phyloP scores from a whole-genome alignment of 1,140 invertebrate species.

The Dryas iulia region DNA sequence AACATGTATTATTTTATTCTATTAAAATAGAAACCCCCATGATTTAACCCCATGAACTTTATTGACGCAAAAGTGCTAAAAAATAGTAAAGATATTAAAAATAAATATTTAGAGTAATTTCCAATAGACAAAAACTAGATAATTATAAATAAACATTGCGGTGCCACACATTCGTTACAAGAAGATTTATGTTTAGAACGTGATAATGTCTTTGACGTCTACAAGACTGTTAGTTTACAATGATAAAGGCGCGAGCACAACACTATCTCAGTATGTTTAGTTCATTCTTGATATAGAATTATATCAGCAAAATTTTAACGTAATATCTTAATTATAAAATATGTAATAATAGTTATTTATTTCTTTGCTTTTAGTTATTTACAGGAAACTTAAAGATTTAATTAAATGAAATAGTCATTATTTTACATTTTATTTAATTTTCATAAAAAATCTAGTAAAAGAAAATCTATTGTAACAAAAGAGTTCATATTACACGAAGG shows the following conservation, averaged over 20 bases:
- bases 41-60: too few species aligned
- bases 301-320: neutral
- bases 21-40: too few species aligned
- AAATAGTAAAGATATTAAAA: too few species aligned
- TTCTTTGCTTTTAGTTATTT: too few species aligned
- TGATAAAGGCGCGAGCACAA: constrained; percentile 5
- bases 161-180: neutral
- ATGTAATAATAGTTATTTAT: too few species aligned
- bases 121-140: neutral
- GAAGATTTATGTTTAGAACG: constrained; percentile 12
- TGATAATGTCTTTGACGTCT: constrained; percentile 28
- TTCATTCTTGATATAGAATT: neutral
- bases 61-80: too few species aligned
- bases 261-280: neutral
- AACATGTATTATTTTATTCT: too few species aligned
- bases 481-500: neutral
- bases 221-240: constrained; percentile 9
- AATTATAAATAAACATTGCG: constrained; percentile 1
- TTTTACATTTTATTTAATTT: too few species aligned
- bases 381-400: too few species aligned
- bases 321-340: neutral
- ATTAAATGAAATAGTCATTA: too few species aligned
- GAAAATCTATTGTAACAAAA: neutral
- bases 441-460: neutral
- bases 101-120: neutral